phyloP scores from a whole-genome alignment of 1,140 invertebrate species.

The Telenomus remus region DNA sequence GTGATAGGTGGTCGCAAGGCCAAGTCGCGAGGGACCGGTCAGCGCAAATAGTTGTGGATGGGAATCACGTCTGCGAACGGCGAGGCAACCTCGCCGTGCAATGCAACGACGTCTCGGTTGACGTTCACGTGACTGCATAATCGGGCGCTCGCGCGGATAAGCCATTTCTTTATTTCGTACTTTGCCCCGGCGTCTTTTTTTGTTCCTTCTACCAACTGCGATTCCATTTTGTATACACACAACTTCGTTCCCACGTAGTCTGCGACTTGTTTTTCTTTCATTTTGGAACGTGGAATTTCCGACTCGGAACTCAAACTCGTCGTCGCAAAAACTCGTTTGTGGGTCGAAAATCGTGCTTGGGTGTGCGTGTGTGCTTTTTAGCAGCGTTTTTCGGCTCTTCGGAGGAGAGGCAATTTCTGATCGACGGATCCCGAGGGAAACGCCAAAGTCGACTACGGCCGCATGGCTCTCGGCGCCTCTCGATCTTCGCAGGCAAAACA shows the following conservation, averaged over 20 bases:
- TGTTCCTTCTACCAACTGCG: slow-evolving; percentile 14
- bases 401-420: slow-evolving; percentile 35
- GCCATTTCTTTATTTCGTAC: slow-evolving; percentile 36
- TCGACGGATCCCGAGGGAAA: slow-evolving; percentile 54
- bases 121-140: slow-evolving; percentile 48
- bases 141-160: slow-evolving; percentile 34
- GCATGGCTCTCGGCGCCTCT: slow-evolving; percentile 38
- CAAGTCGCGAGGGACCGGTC: too few relatives aligned
- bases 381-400: slow-evolving; percentile 23
- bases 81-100: slow-evolving; percentile 24
- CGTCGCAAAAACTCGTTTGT: not conserved
- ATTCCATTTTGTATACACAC: slow-evolving; percentile 21
- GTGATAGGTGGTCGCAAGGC: slow-evolving; percentile 27
- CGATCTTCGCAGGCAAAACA: slow-evolving; percentile 67
- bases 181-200: slow-evolving; percentile 2
- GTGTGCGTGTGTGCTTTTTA: too few relatives aligned
- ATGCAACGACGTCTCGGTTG: slow-evolving; percentile 35
- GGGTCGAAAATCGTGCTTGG: not conserved
- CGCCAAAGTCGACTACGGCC: slow-evolving; percentile 32
- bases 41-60: slow-evolving; percentile 23
- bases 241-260: slow-evolving; percentile 30
- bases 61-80: slow-evolving; percentile 28
- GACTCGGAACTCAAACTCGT: not conserved
- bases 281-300: not conserved
- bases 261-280: slow-evolving; percentile 10